A percentile compares a stretch with the other conserved stretches of the same genome.
Evolutionary conservation across 92 coral and sea anemone genomes (phyloP).

Genomic region (Montipora capitata): DNA sequence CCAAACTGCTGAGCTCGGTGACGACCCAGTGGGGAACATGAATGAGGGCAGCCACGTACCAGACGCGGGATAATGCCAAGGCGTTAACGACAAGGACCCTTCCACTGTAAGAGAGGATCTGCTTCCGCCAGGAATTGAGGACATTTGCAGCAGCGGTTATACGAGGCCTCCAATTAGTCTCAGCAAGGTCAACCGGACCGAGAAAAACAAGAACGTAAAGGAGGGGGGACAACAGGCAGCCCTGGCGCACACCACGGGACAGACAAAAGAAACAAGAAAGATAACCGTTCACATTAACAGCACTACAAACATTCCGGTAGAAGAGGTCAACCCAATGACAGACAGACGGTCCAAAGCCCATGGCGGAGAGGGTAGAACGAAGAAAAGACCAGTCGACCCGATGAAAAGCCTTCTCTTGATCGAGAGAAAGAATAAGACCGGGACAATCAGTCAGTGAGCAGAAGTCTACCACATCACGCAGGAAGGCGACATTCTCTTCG

Average conservation of each 20-base stretch:
- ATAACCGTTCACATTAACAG: conserved; percentile 68
- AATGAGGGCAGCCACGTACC: too few relatives aligned
- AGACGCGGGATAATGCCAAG: too few relatives aligned
- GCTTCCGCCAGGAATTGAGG: too few relatives aligned
- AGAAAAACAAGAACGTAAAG: conserved; percentile 55
- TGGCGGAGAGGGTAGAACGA: not conserved
- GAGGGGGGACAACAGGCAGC: conserved; percentile 69
- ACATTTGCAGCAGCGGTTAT: too few relatives aligned
- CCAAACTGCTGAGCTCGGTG: not conserved
- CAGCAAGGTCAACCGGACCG: too few relatives aligned
- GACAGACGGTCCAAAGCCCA: conserved; percentile 75
- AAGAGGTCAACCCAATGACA: conserved; percentile 43
- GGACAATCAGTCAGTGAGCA: not conserved
- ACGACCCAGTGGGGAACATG: not conserved
- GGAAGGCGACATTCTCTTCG: conserved; percentile 68
- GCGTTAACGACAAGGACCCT: too few relatives aligned
- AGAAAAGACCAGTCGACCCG: conserved; percentile 78
- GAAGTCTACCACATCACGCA: too few relatives aligned
- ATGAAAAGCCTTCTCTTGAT: conserved; percentile 75
- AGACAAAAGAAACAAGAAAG: conserved; percentile 35
- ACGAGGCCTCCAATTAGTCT: too few relatives aligned
- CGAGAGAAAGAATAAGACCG: conserved; percentile 48
- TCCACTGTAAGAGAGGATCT: too few relatives aligned
- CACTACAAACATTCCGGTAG: conserved; percentile 27
- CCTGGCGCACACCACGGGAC: conserved; percentile 77